Percentiles rank a stretch among this genome's conserved stretches.
phyloP scores from a whole-genome alignment of 2,888 invertebrate species.

The Lasioglossum lativentre region DNA sequence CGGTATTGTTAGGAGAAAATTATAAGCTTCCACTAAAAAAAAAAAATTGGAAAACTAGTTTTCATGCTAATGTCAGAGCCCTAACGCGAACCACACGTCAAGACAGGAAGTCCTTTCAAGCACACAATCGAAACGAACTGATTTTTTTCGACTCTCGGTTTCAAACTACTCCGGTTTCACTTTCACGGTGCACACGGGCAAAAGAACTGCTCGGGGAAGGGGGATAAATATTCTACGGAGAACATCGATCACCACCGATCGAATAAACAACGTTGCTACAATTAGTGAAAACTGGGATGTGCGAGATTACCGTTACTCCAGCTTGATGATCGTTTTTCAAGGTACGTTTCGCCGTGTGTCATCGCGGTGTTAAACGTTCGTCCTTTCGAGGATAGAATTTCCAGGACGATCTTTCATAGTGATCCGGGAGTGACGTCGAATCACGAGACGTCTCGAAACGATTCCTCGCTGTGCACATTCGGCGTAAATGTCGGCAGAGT shows the following conservation, averaged over 20 bases:
- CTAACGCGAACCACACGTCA: not conserved
- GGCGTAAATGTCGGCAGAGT: not conserved
- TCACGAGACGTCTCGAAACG: not conserved
- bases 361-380: not conserved
- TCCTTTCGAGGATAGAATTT: not conserved
- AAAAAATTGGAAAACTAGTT: not conserved
- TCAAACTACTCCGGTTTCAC: constrained; percentile 6
- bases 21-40: not conserved
- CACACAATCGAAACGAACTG: not conserved
- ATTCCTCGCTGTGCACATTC: not conserved
- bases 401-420: not conserved
- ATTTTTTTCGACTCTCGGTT: constrained; percentile 7
- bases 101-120: not conserved
- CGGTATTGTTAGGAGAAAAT: not conserved
- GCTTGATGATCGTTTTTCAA: not conserved
- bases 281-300: not conserved
- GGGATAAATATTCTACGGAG: not conserved
- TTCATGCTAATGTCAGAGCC: not conserved
- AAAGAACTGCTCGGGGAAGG: not conserved
- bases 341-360: not conserved
- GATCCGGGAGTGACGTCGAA: not conserved
- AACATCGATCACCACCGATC: not conserved
- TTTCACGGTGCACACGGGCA: not conserved
- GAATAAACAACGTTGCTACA: not conserved
- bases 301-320: not conserved